phyloP scores from a whole-genome alignment of 30 jellyfish, hydroid and myxozoan species.

The Turritopsis rubra region DNA sequence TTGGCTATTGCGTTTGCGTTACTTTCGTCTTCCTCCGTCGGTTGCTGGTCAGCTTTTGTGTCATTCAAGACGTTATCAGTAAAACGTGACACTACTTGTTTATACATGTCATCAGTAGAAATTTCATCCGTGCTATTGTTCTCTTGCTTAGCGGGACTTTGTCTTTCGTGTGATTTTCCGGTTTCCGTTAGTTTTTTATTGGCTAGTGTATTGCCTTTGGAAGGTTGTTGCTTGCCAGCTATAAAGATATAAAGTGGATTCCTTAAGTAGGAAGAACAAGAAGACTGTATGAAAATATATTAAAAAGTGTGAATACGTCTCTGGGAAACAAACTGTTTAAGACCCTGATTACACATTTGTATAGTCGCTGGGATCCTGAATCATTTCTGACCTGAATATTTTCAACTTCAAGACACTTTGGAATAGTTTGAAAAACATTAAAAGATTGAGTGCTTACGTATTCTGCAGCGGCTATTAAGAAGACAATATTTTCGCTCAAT shows the following conservation, averaged over 20 bases:
- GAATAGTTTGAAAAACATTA: too few relatives aligned
- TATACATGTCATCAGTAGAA: background rate
- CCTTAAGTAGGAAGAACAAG: too few relatives aligned
- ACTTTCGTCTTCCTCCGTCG: background rate
- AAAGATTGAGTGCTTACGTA: too few relatives aligned
- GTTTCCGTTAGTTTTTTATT: background rate
- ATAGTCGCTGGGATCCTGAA: too few relatives aligned
- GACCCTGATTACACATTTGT: too few relatives aligned
- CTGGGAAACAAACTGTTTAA: too few relatives aligned
- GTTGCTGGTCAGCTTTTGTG: background rate
- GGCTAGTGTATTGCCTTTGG: background rate
- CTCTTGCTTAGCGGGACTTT: background rate
- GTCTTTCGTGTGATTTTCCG: background rate
- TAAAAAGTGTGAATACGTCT: too few relatives aligned
- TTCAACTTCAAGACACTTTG: too few relatives aligned
- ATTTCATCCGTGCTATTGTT: background rate
- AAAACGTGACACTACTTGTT: background rate
- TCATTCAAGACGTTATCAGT: background rate
- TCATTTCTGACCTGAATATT: too few relatives aligned
- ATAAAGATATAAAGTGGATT: too few relatives aligned
- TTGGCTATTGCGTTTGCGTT: slow-evolving; percentile 2
- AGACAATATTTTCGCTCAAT: slow-evolving; percentile 50
- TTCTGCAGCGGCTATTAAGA: slow-evolving; percentile 10
- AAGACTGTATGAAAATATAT: too few relatives aligned
- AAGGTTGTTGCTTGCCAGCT: background rate